These are phyloP conservation scores for Amphiprion percula DNA, from an alignment of 2,113 vertebrate species.

Conservation along the genomic window DNA sequence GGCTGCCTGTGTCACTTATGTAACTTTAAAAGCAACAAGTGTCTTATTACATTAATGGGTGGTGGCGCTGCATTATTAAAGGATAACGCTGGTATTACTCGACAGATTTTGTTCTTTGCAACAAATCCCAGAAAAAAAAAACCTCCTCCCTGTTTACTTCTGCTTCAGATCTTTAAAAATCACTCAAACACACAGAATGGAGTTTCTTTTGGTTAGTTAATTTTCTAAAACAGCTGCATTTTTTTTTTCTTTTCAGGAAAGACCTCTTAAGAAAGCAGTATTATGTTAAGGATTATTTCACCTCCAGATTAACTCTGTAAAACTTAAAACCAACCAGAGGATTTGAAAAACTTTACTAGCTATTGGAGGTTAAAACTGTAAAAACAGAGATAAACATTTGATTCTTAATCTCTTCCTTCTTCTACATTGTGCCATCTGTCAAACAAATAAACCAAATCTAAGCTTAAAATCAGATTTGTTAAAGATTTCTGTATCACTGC, in stretches of 20 bases:
- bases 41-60: slow-evolving; percentile 38
- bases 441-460: no score
- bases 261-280: not conserved
- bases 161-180: not conserved
- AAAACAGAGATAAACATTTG: no score
- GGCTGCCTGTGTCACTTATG: slow-evolving; percentile 45
- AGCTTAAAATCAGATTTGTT: no score
- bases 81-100: slow-evolving; percentile 4
- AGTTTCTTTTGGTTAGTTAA: not conserved
- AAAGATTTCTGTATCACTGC: no score
- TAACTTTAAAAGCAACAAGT: slow-evolving; percentile 53
- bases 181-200: not conserved
- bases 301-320: not conserved
- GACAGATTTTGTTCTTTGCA: slow-evolving; percentile 1
- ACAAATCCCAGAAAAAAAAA: not conserved
- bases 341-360: no score
- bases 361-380: no score
- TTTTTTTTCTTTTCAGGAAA: no score
- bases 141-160: accelerated
- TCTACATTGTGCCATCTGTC: no score
- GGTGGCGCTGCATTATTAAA: slow-evolving; percentile 44
- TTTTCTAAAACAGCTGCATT: no score
- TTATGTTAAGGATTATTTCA: not conserved
- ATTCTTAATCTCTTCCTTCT: no score
- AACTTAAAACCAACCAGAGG: no score